Evolutionary conservation across 1,140 invertebrate species (phyloP).

Genomic region (Drosophila biarmipes): DNA sequence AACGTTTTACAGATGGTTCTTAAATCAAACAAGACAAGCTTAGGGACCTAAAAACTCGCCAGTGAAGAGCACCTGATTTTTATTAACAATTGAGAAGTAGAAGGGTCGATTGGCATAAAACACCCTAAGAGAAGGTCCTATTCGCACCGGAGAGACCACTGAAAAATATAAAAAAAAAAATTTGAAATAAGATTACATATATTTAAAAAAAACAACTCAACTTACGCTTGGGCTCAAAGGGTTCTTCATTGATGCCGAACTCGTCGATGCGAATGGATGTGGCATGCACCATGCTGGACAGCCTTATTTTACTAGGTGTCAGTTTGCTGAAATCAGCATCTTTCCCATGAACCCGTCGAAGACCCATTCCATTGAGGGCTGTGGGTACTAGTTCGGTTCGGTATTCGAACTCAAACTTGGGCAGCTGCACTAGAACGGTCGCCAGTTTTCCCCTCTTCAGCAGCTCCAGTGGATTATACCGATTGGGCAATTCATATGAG

Average conservation of each 20-base stretch:
- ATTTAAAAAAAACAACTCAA: background rate
- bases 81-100: background rate
- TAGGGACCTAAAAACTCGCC: background rate
- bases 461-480: background rate
- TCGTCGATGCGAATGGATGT: background rate
- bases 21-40: background rate
- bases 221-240: background rate
- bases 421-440: background rate
- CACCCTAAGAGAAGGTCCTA: no score
- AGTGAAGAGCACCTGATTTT: background rate
- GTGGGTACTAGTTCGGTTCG: background rate
- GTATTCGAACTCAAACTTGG: conserved; percentile 1
- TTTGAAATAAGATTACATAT: background rate
- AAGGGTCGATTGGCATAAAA: background rate
- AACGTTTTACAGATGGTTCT: no score
- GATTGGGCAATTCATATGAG: background rate
- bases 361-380: background rate
- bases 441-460: background rate
- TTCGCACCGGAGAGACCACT: background rate
- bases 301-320: background rate
- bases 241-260: background rate
- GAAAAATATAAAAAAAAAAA: background rate
- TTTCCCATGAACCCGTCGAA: background rate
- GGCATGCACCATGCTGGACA: background rate
- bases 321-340: background rate